phyloP scores from a whole-genome alignment of 1,140 invertebrate genomes.

The Planococcus citri region DNA sequence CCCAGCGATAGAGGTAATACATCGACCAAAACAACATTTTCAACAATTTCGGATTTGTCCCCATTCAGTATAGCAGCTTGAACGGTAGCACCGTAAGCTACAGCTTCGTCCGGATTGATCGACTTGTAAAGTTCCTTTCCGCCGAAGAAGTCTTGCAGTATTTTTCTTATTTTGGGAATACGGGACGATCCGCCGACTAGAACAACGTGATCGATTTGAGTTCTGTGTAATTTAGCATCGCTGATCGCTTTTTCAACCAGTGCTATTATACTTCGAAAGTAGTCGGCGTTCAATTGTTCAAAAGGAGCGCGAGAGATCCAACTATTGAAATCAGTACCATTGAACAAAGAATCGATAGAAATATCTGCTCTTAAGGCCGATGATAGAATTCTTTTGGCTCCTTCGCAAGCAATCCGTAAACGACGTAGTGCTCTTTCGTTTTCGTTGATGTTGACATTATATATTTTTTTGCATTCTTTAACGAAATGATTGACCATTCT shows the following conservation, averaged over 20 bases:
- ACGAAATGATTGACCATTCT: conserved; percentile 92
- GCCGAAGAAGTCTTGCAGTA: conserved; percentile 91
- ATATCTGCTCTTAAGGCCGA: conserved; percentile 89
- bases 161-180: conserved; percentile 94
- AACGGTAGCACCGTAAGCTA: conserved; percentile 78
- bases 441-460: conserved; percentile 81
- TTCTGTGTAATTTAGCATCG: conserved; percentile 89
- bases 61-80: conserved; percentile 88
- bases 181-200: conserved; percentile 96
- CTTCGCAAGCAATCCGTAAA: conserved; percentile 84
- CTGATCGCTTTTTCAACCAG: conserved; percentile 88
- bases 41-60: conserved; percentile 84
- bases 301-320: conserved; percentile 88
- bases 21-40: conserved; percentile 81
- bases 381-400: conserved; percentile 89
- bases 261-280: conserved; percentile 82
- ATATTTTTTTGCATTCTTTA: conserved; percentile 93
- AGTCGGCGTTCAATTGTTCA: conserved; percentile 85
- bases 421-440: conserved; percentile 87
- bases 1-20: conserved; percentile 89
- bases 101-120: conserved; percentile 93
- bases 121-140: conserved; percentile 96
- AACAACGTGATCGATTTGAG: conserved; percentile 86
- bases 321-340: conserved; percentile 94
- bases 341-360: conserved; percentile 88